phyloP scores from a whole-genome alignment of 2,888 invertebrate species.

The Allygus modestus region DNA sequence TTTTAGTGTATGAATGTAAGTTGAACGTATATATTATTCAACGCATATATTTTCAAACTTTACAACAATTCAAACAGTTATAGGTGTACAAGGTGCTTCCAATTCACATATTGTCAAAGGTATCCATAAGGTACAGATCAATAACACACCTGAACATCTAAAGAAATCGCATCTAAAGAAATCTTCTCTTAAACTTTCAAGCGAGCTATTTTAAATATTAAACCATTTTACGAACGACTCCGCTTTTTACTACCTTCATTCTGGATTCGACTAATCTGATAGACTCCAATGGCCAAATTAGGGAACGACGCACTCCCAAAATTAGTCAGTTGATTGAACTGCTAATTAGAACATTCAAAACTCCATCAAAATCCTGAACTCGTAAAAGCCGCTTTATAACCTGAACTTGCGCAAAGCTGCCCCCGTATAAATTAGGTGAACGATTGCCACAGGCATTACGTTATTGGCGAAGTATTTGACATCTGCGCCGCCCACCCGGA shows the following conservation, averaged over 20 bases:
- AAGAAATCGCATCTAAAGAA: no score
- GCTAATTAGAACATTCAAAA: constrained; percentile 10
- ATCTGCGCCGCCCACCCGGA: not conserved
- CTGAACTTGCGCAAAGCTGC: constrained; percentile 8
- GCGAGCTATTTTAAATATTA: no score
- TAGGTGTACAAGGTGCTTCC: no score
- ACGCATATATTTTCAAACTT: no score
- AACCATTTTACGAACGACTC: no score
- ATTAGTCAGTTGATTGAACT: not conserved
- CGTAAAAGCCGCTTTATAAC: constrained; percentile 17
- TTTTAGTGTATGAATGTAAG: no score
- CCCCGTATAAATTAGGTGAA: not conserved
- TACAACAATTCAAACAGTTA: no score
- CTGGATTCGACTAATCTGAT: not conserved
- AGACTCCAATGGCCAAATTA: not conserved
- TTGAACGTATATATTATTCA: no score
- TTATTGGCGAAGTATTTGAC: constrained; percentile 19
- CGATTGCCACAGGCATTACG: constrained; percentile 15
- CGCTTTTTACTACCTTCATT: not conserved
- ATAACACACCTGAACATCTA: no score
- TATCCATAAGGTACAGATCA: no score
- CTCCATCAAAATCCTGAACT: not conserved
- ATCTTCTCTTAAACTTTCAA: no score
- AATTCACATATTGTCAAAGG: no score
- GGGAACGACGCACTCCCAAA: not conserved